Evolutionary conservation across 64 coral and sea anemone species (phyloP).

Genomic region (Actinia tenebrosa): DNA sequence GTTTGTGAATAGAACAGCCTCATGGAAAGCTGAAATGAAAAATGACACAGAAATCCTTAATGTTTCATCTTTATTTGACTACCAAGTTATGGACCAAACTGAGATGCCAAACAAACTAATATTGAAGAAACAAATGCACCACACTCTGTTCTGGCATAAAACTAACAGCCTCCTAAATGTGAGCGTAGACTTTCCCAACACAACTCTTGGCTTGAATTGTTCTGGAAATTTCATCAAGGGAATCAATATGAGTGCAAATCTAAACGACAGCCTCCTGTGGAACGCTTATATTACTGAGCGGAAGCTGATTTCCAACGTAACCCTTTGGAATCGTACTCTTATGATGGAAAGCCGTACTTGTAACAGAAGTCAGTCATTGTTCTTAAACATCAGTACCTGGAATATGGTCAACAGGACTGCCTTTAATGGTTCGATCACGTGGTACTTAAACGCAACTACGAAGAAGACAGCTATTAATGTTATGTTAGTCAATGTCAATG

Average conservation of each 20-base stretch:
- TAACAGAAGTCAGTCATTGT: constrained; percentile 37
- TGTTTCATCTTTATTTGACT: constrained; percentile 44
- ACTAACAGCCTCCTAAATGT: not conserved
- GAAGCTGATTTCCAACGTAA: constrained; percentile 53
- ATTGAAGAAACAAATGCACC: not conserved
- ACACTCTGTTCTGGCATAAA: not conserved
- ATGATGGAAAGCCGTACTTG: constrained; percentile 58
- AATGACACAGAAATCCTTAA: constrained; percentile 54
- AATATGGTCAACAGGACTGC: constrained; percentile 57
- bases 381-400: constrained; percentile 75
- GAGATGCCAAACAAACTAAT: not conserved
- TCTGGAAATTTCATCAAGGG: constrained; percentile 60
- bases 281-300: constrained; percentile 43
- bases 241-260: constrained; percentile 47
- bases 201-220: constrained; percentile 37
- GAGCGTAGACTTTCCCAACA: not conserved
- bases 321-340: constrained; percentile 63
- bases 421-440: constrained; percentile 54
- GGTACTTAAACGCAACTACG: constrained; percentile 49
- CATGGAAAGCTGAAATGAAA: constrained; percentile 38
- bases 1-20: constrained; percentile 47
- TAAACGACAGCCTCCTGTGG: constrained; percentile 60
- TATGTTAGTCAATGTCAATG: constrained; percentile 10
- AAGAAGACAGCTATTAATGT: constrained; percentile 53
- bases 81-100: constrained; percentile 28